Evolutionary conservation across 2,888 invertebrate genomes (phyloP).

Genomic region (Trisateles emortualis): DNA sequence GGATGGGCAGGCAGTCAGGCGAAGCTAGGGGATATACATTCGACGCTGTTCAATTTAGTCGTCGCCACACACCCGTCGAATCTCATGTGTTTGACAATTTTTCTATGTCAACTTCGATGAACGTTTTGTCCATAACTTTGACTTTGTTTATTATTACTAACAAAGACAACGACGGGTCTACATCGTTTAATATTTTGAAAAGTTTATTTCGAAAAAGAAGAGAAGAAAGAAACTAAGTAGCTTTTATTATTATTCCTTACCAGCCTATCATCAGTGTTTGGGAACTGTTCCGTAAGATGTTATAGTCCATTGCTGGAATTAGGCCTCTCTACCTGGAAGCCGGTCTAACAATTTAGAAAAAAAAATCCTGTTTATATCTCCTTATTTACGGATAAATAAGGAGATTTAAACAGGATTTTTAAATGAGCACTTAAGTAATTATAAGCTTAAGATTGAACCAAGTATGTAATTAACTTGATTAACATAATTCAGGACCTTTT

Average conservation of each 20-base stretch:
- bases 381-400: too few species aligned
- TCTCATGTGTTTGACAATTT: slow-evolving; percentile 48
- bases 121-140: slow-evolving; percentile 33
- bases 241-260: too few species aligned
- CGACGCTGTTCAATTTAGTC: slow-evolving; percentile 60
- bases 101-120: slow-evolving; percentile 42
- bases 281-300: too few species aligned
- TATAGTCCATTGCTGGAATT: too few species aligned
- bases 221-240: too few species aligned
- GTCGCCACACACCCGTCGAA: slow-evolving; percentile 41
- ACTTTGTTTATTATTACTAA: slow-evolving; percentile 42
- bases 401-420: not conserved
- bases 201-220: too few species aligned
- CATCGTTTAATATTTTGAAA: too few species aligned
- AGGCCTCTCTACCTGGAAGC: too few species aligned
- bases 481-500: not conserved
- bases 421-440: not conserved
- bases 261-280: too few species aligned
- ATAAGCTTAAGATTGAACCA: not conserved
- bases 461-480: not conserved
- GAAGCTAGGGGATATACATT: slow-evolving; percentile 43
- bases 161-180: too few species aligned
- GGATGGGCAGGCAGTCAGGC: slow-evolving; percentile 44
- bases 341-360: too few species aligned
- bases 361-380: too few species aligned